Base-by-base conservation (phyloP, 2,888 invertebrate genomes). In the Orthosia incerta region DNA sequence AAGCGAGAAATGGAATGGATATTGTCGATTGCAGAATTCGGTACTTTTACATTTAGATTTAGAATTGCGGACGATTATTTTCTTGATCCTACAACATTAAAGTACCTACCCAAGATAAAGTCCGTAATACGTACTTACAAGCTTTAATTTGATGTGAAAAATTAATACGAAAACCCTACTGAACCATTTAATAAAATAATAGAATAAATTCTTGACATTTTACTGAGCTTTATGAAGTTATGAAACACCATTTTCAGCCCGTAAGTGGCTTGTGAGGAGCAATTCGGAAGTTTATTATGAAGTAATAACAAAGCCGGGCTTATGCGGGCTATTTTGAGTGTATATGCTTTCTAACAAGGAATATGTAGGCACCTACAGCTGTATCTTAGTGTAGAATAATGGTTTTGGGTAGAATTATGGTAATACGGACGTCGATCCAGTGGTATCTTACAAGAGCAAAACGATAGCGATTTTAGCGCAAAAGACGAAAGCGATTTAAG, bases 221-320 rank as follows among this genome's bases (percentile, higher is more conserved):
- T n/a, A 57, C 68, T 66, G 65, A 74, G 71, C 70, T 74, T 74
- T 81, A 86, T 77, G 56, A 77, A 79, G 70, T 84, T 84, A 73
- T 71, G 79, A 77, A 86, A 85, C 60, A 75, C 84, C 65, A 74
- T 85, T 86, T 84, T 73, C 74, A 74, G 78, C n/a, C 74, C 56
- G 69, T 85, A 79, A 82, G 79, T 75, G 81, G 76, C 76, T 72
- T 73, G 66, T 86, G 75, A 84, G 66, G 73, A 81, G 77, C 81
- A 66, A 84, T 86, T 79, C 62, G 48, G 75, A 75, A 84, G 69
- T 84, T 81, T 81, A 85, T 76, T 81, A 79, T 72, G 56, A 61
- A 74, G 74, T 74, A 74, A 71, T 85, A 82, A 73, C 69, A 74
- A 56, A n/a, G 18, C 1, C 56, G 60, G 26, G 77, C 77, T 84